Conservation (phyloP, 2,797 vertebrate species). For the Stomatorhinus walkeri region DNA sequence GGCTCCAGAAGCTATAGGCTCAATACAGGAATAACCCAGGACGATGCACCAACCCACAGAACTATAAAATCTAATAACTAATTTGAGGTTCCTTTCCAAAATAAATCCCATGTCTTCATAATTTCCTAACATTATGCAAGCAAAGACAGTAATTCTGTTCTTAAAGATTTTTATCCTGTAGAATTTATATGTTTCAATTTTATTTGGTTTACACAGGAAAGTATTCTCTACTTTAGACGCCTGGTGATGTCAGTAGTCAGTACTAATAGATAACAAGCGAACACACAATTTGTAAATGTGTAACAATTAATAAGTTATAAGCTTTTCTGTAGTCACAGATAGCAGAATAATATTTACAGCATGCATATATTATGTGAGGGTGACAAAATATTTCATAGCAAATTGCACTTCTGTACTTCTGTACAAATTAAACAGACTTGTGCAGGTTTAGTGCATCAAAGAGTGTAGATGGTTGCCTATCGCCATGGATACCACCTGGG, state of each 20-base stretch:
- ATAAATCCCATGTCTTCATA: not conserved
- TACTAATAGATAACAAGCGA: not conserved
- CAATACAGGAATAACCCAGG: not conserved
- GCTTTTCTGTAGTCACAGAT: not conserved
- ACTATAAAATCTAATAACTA: not conserved
- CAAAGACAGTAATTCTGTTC: not conserved
- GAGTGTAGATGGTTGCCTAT: conserved; percentile 17
- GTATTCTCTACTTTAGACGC: not conserved
- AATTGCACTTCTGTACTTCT: not conserved
- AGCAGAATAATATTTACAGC: not conserved
- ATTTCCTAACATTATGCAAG: not conserved
- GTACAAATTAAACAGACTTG: not conserved
- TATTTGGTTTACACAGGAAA: not conserved
- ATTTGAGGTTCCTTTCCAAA: not conserved
- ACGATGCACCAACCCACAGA: not conserved
- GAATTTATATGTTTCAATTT: not conserved
- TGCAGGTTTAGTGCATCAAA: not conserved
- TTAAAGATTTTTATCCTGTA: not conserved
- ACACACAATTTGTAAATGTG: not conserved
- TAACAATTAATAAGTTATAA: not conserved
- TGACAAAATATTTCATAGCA: not conserved
- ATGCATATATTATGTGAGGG: not conserved
- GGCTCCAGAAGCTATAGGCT: not conserved
- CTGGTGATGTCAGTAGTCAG: not conserved
- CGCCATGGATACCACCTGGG: conserved; percentile 36